Evolutionary conservation across 2,113 vertebrate genomes (phyloP), one percentile per base, ranked within the genome.

Genomic region (Collichthys lucidus): DNA sequence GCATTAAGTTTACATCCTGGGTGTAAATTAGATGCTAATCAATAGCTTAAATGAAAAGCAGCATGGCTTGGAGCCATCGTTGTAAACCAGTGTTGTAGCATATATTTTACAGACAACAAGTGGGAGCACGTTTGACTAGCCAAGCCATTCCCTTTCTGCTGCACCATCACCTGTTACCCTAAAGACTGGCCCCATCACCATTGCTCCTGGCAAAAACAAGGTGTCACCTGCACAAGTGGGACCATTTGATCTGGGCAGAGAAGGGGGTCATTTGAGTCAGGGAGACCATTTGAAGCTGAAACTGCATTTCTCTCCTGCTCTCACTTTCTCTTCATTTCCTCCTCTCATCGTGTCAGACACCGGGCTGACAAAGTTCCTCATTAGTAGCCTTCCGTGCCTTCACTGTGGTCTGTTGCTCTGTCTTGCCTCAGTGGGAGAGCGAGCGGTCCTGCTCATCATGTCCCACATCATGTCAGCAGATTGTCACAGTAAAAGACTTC

Each of bases 301-400:
- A 68, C 56, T 55, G 74, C 52, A 50, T 84, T 69, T 81, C 73
- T 66, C 72, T 64, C 22, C 47, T 47, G 5, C 67, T 66, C 80
- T 75, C 71, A 55, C 61, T 85, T 72, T 69, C 69, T 74, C 75
- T 88, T 83, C 74, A 80, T 85, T 83, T 63, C 71, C 53, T 70
- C 66, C 26, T 15, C 65, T 77, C 73, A 40, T 79, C 11, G 16
- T 82, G 81, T 75, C 77, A 71, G 72, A 86, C 69, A 63, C 57
- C 19, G 56, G 52, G 66, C 82, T 82, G 84, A 86, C 77, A 86
- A 56, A 82, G 64, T 73, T 67, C 70, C 86, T 90, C 79, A 89
- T 91, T 90, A 86, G 77, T 17, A 16, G 65, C 75, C 62, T 12
- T 62, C 24, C 35, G 0, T 22, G 76, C 72, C 65, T 47, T 82